A percentile compares a stretch with the other conserved stretches of the same genome.
Evolutionary conservation across 2,797 vertebrate species (phyloP).

Genomic region (Rhinophrynus dorsalis): DNA sequence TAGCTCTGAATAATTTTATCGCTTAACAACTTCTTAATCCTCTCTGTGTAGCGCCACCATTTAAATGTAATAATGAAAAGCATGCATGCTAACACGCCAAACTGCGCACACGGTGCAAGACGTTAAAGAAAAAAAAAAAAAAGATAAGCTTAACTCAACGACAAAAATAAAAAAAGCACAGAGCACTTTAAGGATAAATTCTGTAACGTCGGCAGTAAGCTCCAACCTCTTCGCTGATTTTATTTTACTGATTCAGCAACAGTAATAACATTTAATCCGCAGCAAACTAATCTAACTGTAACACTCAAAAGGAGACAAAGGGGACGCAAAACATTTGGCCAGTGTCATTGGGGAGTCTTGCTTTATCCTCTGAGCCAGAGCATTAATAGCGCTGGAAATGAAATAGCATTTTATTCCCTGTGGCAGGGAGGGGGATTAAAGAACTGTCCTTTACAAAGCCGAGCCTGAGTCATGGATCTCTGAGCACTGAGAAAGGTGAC

Average conservation of each 20-base stretch:
- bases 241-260: constrained; percentile 62
- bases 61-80: constrained; percentile 22
- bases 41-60: constrained; percentile 49
- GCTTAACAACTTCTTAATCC: constrained; percentile 60
- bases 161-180: neutral
- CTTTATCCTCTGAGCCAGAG: constrained; percentile 66
- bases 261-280: constrained; percentile 73
- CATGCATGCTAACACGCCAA: neutral
- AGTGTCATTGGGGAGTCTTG: constrained; percentile 65
- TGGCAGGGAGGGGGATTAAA: constrained; percentile 68
- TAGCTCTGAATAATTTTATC: constrained; percentile 57
- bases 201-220: constrained; percentile 58
- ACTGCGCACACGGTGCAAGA: constrained; percentile 4
- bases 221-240: constrained; percentile 59
- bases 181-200: constrained; percentile 53
- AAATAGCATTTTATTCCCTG: constrained; percentile 69
- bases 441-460: constrained; percentile 65
- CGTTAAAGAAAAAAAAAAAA: neutral
- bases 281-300: constrained; percentile 75
- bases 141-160: constrained; percentile 31
- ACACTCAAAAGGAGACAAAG: constrained; percentile 73
- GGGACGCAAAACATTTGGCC: constrained; percentile 59
- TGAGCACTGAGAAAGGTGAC: constrained; percentile 67
- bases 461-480: constrained; percentile 69
- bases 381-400: constrained; percentile 70